Percentiles rank a stretch among this genome's conserved stretches.
phyloP scores from a whole-genome alignment of 2,888 invertebrate species.

The Heliconius sara region DNA sequence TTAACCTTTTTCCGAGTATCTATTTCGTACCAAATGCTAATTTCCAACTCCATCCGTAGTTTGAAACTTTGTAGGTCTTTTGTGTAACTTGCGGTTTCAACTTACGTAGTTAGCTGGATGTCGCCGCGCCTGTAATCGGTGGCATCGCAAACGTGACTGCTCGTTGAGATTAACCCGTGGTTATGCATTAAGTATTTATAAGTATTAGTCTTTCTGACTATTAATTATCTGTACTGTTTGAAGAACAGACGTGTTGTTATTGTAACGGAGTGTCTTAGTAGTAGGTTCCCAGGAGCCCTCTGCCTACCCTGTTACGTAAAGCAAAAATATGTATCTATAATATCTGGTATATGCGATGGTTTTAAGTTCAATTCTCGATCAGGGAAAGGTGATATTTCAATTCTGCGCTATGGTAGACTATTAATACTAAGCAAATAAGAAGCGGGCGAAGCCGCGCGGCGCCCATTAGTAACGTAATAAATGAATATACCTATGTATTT shows the following conservation, averaged over 20 bases:
- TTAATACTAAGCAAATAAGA: too few species aligned
- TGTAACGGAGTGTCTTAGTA: too few species aligned
- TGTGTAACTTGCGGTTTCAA: constrained; percentile 60
- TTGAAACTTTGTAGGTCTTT: constrained; percentile 60
- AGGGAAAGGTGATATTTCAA: too few species aligned
- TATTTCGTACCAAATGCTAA: constrained; percentile 36
- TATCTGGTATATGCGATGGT: too few species aligned
- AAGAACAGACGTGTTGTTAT: too few species aligned
- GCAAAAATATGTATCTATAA: too few species aligned
- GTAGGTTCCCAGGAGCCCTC: too few species aligned
- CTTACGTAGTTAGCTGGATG: constrained; percentile 51
- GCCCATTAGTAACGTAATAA: too few species aligned
- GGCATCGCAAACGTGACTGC: constrained; percentile 24
- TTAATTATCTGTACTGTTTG: background rate
- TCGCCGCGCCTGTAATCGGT: constrained; percentile 28
- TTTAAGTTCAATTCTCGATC: too few species aligned
- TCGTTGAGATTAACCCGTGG: constrained; percentile 24
- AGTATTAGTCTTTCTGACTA: background rate
- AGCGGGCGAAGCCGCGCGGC: too few species aligned
- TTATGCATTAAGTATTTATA: constrained; percentile 25
- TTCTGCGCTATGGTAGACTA: too few species aligned
- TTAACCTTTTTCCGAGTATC: background rate
- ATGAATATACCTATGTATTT: background rate
- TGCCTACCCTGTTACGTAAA: too few species aligned
- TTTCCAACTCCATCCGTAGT: constrained; percentile 45